Evolutionary conservation across 2,888 invertebrate species (phyloP), one percentile per base, ranked within the genome.

Genomic region (Malthinus seriepunctatus): DNA sequence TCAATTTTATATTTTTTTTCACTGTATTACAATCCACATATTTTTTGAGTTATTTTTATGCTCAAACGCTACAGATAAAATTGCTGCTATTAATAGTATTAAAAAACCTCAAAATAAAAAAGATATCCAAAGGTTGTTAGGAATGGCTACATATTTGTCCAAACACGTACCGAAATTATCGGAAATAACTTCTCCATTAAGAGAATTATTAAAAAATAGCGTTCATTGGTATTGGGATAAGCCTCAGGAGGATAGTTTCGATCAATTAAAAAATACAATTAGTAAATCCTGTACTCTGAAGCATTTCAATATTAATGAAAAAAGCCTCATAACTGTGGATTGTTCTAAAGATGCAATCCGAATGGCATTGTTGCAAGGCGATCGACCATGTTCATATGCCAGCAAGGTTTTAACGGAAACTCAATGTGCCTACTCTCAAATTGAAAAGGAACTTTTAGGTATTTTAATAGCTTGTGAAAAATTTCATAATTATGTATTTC

Each of bases 381-480:
- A 56, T 32, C 39, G 46, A 11, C 67, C 70, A 8, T 56, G 66
- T n/a, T 33, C 44, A 11, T 56, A 70, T 64, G 69, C 65, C 6
- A 69, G 69, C 3, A 66, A 63, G 39, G 44, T 67, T 1, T 49
- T 71, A 15, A 68, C 67, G n/a, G 46, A 48, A 9, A 47, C 64
- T 4, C 65, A 71, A 55, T 46, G 56, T 39, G 62, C 63, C 39
- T 71, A 69, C 44, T 59, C 65, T 6, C 68, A 68, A 49, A 54
- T 72, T 1, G 69, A 73, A 31, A 64, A 60, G 8, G 71, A 73
- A 60, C 66, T 69, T 1, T 61, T 70, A 32, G 66, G 67, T 0
- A 62, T 73, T 31, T 48, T 66, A 32, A 71, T 69, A 51, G 69
- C 67, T 7, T 65, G 71, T 7, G 64, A 61, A 48, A 59, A 53